These are phyloP conservation scores for Digitonthophagus gazella DNA, from an alignment of 2,888 invertebrate genomes.

Conservation along the genomic window DNA sequence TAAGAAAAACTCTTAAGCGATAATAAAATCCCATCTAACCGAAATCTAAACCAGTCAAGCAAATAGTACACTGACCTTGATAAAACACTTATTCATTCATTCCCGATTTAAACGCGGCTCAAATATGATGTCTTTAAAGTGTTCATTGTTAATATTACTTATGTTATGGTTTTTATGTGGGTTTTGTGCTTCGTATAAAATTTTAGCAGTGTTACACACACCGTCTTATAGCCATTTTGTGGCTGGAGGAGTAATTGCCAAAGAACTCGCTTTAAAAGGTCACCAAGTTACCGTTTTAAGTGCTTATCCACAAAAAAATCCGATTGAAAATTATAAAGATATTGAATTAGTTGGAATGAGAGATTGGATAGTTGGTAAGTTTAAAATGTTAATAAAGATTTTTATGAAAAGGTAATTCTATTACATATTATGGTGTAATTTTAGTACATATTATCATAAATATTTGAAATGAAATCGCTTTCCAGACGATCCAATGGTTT, in stretches of 20 bases:
- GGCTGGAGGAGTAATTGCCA: constrained; percentile 34
- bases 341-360: constrained; percentile 34
- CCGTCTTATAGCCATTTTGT: constrained; percentile 37
- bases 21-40: too few species aligned
- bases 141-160: background rate
- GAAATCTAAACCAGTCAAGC: too few species aligned
- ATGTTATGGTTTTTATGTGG: background rate
- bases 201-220: constrained; percentile 38
- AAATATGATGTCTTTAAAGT: too few species aligned
- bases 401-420: too few species aligned
- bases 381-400: background rate
- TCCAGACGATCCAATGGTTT: too few species aligned
- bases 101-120: too few species aligned
- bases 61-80: too few species aligned
- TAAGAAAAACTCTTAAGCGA: too few species aligned
- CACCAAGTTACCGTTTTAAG: constrained; percentile 47
- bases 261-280: constrained; percentile 42
- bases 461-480: too few species aligned
- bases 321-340: constrained; percentile 46
- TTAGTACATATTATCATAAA: too few species aligned
- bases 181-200: constrained; percentile 23
- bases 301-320: constrained; percentile 40
- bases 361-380: constrained; percentile 10
- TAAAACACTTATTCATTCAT: too few species aligned
- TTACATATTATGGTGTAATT: too few species aligned